Evolutionary conservation across 2,797 vertebrate species (phyloP).

Genomic region (Hoplostethus atlanticus): DNA sequence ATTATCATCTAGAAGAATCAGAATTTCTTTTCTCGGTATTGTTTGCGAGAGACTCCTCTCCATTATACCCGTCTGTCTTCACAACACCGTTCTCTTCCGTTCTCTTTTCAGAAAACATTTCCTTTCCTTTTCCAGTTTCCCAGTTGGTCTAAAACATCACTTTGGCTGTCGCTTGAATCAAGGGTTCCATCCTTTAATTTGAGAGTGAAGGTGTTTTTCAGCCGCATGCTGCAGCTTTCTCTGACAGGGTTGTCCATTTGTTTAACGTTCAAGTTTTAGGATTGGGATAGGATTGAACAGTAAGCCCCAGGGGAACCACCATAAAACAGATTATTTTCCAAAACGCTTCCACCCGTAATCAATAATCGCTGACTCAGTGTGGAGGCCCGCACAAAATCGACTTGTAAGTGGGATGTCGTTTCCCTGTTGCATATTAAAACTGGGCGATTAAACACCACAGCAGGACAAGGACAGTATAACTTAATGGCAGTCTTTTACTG

Average conservation of each 20-base stretch:
- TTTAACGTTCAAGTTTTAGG: constrained; percentile 11
- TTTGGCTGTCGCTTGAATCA: not conserved
- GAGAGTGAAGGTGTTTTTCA: not conserved
- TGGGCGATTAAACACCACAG: constrained; percentile 71
- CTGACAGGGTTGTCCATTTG: not conserved
- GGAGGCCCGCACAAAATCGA: constrained; percentile 36
- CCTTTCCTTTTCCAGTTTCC: not conserved
- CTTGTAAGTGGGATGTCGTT: constrained; percentile 53
- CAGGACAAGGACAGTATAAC: constrained; percentile 78
- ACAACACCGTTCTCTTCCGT: constrained; percentile 13
- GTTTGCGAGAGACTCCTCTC: constrained; percentile 37
- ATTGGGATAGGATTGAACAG: constrained; percentile 23
- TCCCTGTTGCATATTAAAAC: constrained; percentile 70
- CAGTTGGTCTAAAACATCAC: constrained; percentile 7
- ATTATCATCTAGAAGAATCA: not conserved
- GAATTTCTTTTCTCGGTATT: constrained; percentile 52
- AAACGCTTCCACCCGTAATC: constrained; percentile 49
- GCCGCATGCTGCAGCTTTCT: constrained; percentile 8
- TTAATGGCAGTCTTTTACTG: constrained; percentile 78
- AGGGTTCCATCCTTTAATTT: not conserved
- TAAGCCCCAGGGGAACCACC: constrained; percentile 10
- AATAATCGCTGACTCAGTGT: constrained; percentile 71
- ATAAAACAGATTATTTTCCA: constrained; percentile 51
- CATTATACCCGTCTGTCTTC: constrained; percentile 43
- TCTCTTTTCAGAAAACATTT: constrained; percentile 22